Evolutionary conservation across 2,888 invertebrate genomes (phyloP).

Genomic region (Coelogynopora nodosa): DNA sequence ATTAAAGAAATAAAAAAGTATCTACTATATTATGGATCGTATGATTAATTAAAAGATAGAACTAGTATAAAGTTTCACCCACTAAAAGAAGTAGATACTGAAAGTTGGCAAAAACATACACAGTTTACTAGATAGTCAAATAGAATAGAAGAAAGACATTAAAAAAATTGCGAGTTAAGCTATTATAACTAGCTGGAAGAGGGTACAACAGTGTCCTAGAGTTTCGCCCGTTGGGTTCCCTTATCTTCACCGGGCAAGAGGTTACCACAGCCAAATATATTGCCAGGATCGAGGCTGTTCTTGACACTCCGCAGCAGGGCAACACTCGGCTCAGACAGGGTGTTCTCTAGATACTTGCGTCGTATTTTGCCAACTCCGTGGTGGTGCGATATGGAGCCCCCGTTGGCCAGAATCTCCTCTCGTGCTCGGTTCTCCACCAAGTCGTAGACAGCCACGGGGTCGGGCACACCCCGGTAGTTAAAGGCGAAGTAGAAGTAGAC

Average conservation of each 20-base stretch:
- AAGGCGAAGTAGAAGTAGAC: conserved; percentile 90
- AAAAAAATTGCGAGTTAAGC: too few relatives aligned
- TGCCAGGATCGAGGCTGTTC: conserved; percentile 80
- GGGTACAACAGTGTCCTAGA: too few relatives aligned
- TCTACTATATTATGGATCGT: too few relatives aligned
- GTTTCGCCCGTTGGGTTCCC: too few relatives aligned
- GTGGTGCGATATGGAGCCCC: conserved; percentile 90
- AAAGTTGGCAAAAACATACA: too few relatives aligned
- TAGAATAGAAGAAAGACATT: not conserved
- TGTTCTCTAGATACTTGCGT: conserved; percentile 77
- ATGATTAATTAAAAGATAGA: too few relatives aligned
- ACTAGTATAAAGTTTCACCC: too few relatives aligned
- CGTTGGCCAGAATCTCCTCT: conserved; percentile 82
- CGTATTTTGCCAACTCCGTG: conserved; percentile 91
- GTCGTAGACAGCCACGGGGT: conserved; percentile 78
- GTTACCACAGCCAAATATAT: conserved; percentile 86
- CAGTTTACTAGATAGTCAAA: too few relatives aligned
- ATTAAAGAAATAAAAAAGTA: too few relatives aligned
- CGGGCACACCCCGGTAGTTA: conserved; percentile 66
- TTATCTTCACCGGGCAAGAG: too few relatives aligned
- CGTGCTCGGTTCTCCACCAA: conserved; percentile 77
- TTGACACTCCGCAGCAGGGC: conserved; percentile 78
- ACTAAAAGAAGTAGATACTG: too few relatives aligned
- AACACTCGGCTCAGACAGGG: conserved; percentile 78
- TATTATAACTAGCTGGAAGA: too few relatives aligned